These are phyloP conservation scores for Drosophila multiciliata DNA, from an alignment of 2,888 invertebrate genomes.

Conservation along the genomic window DNA sequence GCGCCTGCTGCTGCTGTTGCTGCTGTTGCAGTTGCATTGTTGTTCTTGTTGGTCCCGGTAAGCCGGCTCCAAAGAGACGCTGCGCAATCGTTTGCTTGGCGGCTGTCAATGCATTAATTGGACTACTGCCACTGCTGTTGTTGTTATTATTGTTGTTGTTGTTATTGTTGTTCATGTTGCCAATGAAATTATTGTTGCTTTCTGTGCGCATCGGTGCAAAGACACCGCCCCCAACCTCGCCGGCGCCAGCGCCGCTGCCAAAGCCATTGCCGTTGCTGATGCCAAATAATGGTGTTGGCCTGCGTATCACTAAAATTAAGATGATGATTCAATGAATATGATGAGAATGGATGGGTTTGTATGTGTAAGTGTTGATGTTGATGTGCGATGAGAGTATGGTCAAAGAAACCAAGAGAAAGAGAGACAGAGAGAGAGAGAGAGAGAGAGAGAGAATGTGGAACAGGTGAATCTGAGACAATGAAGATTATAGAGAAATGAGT, in stretches of 20 bases:
- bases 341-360: conserved; percentile 56
- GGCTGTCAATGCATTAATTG: conserved; percentile 79
- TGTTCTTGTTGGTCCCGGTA: conserved; percentile 40
- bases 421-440: background rate
- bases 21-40: conserved; percentile 22
- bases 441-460: background rate
- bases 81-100: conserved; percentile 81
- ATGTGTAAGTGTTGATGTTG: conserved; percentile 12
- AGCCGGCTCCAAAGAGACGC: conserved; percentile 66
- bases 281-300: conserved; percentile 86
- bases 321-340: conserved; percentile 83
- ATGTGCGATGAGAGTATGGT: conserved; percentile 9
- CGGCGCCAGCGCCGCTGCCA: conserved; percentile 70
- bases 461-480: conserved; percentile 33
- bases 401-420: conserved; percentile 12
- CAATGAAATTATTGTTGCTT: conserved; percentile 48
- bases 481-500: conserved; percentile 19
- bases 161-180: conserved; percentile 12
- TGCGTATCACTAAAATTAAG: conserved; percentile 86
- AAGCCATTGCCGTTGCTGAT: conserved; percentile 77
- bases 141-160: conserved; percentile 14
- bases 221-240: conserved; percentile 40
- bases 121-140: conserved; percentile 49
- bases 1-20: conserved; percentile 22
- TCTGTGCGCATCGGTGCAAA: conserved; percentile 41